A percentile compares a stretch with the other conserved stretches of the same genome.
Conservation (phyloP, 1,140 invertebrate genomes). For the Apis dorsata region DNA sequence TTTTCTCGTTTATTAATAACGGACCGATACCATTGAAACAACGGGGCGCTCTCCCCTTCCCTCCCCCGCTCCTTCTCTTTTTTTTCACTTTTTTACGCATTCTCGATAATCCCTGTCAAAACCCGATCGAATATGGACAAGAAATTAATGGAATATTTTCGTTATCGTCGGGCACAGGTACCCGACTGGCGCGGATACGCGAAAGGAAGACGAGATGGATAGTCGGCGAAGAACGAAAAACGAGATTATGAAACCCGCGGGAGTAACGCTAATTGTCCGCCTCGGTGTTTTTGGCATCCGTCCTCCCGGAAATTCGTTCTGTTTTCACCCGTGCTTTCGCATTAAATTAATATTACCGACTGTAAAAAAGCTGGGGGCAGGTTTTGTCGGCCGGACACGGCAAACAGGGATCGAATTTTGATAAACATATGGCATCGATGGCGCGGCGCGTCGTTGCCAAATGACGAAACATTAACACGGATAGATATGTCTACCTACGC, state of each 20-base stretch:
- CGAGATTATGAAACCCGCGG: slow-evolving; percentile 38
- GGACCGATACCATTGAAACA: slow-evolving; percentile 34
- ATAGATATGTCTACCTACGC: background rate
- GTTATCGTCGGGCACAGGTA: slow-evolving; percentile 32
- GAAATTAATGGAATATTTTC: slow-evolving; percentile 53
- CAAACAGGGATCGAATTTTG: slow-evolving; percentile 22
- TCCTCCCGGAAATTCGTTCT: background rate
- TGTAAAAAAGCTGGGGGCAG: background rate
- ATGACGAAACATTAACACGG: background rate
- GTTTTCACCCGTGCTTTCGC: background rate
- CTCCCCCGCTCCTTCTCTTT: background rate
- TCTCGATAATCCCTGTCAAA: slow-evolving; percentile 47
- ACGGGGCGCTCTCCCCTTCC: background rate
- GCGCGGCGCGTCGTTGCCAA: too few species aligned
- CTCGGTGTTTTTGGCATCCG: slow-evolving; percentile 21
- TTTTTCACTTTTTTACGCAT: slow-evolving; percentile 1
- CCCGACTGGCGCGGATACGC: slow-evolving; percentile 18
- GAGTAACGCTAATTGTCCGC: slow-evolving; percentile 35
- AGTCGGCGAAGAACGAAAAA: slow-evolving; percentile 29
- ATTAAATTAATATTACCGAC: slow-evolving; percentile 36
- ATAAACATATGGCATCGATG: slow-evolving; percentile 7
- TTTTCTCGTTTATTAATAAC: slow-evolving; percentile 39
- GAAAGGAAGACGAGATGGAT: background rate
- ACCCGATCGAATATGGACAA: slow-evolving; percentile 37
- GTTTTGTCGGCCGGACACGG: background rate